These are phyloP conservation scores for Silurus asotus DNA, from an alignment of 2,113 vertebrate genomes.

Conservation along the genomic window DNA sequence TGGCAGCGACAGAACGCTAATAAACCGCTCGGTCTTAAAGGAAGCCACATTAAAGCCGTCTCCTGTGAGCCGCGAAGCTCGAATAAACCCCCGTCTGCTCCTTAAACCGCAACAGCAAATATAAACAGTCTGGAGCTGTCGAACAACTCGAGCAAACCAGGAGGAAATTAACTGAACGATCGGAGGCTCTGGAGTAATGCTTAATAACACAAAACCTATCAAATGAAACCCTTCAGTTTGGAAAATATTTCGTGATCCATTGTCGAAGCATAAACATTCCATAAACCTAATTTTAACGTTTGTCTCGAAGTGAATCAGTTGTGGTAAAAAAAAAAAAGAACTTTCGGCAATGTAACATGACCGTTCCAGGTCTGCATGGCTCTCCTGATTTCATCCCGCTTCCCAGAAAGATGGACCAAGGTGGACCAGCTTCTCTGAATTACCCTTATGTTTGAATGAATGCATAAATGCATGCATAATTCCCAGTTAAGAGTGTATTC, in stretches of 20 bases:
- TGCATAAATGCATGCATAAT: neutral
- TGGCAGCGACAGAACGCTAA: constrained; percentile 14
- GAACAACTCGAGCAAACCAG: neutral
- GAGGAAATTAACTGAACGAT: neutral
- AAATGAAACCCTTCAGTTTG: neutral
- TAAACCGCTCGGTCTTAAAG: constrained; percentile 35
- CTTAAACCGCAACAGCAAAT: constrained; percentile 3
- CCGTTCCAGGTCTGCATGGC: neutral
- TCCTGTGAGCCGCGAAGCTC: constrained; percentile 21
- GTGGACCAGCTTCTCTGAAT: neutral
- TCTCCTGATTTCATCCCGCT: neutral
- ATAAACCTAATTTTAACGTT: neutral
- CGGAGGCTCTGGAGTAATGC: no score
- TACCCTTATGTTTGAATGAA: neutral
- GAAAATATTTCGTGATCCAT: neutral
- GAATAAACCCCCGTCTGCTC: constrained; percentile 13
- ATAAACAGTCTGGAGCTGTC: constrained; percentile 13
- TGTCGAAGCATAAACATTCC: neutral
- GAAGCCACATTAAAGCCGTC: constrained; percentile 34
- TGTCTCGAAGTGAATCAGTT: neutral
- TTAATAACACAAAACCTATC: neutral
- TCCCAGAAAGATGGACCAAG: neutral
- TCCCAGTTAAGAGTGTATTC: neutral
- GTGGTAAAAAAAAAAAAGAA: no score
- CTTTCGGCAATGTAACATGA: neutral